Base-by-base conservation (phyloP, 2,888 invertebrate species). In the Siphlonurus alternatus region DNA sequence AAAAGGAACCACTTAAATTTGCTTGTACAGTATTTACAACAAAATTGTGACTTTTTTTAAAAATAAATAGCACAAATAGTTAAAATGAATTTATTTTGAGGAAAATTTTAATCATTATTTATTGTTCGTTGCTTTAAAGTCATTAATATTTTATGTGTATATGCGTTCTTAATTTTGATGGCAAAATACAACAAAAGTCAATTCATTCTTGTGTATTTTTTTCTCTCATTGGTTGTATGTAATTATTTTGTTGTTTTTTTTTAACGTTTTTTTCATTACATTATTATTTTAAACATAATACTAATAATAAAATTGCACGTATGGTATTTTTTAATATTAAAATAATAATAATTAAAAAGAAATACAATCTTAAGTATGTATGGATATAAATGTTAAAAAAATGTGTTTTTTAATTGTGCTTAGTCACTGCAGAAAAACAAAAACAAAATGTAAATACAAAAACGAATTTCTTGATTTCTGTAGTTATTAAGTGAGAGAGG, bases 201-300 rank as follows among this genome's bases (percentile, higher is more conserved):
- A n/a, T n/a, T n/a, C n/a, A n/a, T n/a, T n/a, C n/a, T n/a, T 62
- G 53, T 65, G 38, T 64, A 24, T 63, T 22, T 59, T 60, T 64
- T 59, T 61, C 15, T 61, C 63, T 62, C 22, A 25, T 64, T 23
- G 63, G 38, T 64, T 61, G 59, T 63, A 63, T 64, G 61, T 63
- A 66, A 60, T 65, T 61, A 54, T 66, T 64, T 61, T 63, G 10
- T 53, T 63, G 53, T 62, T 53, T 3, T 62, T 54, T 53, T 63
- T 63, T 19, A 7, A 51, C n/a, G n/a, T n/a, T n/a, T n/a, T 22
- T 61, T 23, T 61, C 38, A 19, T 25, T 51, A 62, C 2, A 62
- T 25, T 25, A 5, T 25, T 51, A 25, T n/a, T 61, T 61, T 61
- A 24, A 10, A 61, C 24, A 38, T 20, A 19, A 61, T 2, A 10